A percentile compares a stretch with the other conserved stretches of the same genome.
Conservation (phyloP, 2,888 invertebrate species). For the Ichneumoninae sp. region DNA sequence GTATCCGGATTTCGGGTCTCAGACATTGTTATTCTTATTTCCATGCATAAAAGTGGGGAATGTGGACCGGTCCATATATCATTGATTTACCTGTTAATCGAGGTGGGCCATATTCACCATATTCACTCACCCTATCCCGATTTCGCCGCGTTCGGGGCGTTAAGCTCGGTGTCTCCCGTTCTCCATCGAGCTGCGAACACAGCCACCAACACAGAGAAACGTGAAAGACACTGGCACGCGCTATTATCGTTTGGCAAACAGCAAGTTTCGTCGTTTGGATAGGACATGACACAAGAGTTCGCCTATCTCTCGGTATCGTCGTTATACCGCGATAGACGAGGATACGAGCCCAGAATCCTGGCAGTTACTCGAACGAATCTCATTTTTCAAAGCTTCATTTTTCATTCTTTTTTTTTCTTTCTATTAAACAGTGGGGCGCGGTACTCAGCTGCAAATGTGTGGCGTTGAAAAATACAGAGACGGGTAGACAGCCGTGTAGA, state of each 20-base stretch:
- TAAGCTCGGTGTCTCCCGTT: conserved; percentile 5
- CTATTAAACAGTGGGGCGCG: neutral
- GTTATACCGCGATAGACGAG: conserved; percentile 12
- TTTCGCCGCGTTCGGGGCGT: neutral
- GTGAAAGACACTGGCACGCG: neutral
- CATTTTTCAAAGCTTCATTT: conserved; percentile 23
- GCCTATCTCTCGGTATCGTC: conserved; percentile 20
- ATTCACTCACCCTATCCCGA: neutral
- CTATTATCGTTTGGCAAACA: conserved; percentile 56
- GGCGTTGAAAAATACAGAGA: neutral
- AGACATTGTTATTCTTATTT: neutral
- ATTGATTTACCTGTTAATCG: no score
- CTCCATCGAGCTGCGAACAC: conserved; percentile 13
- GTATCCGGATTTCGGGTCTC: neutral
- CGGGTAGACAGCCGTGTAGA: neutral
- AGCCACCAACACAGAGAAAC: neutral
- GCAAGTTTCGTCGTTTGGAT: conserved; percentile 41
- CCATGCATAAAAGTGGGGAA: neutral
- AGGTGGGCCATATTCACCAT: no score
- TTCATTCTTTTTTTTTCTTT: neutral
- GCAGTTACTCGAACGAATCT: conserved; percentile 30
- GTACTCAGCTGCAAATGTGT: conserved; percentile 17
- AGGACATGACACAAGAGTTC: conserved; percentile 6
- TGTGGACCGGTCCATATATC: no score
- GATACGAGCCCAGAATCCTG: neutral